Base-by-base conservation (phyloP, 2,797 vertebrate genomes). In the Myotis planiceps region DNA sequence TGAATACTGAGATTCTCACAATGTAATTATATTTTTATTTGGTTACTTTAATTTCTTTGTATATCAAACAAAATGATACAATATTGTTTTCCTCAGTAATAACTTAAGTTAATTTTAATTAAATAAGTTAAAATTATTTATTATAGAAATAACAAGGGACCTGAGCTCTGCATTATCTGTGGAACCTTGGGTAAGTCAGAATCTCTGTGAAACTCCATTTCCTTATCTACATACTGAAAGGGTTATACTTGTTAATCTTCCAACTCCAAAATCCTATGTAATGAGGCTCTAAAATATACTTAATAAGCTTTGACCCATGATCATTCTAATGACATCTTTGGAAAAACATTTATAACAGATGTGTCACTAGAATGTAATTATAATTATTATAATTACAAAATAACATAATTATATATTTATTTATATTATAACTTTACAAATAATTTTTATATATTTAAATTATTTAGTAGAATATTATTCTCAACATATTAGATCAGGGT, bases 41-140 rank as follows among this genome's bases (percentile, higher is more conserved):
- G 15, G 63, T 80, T 51, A 49, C 25, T 75, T 87, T 47, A 49
- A 83, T 53, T 15, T 75, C 90, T 39, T 47, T 79, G 18, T 72
- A 27, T 49, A 37, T 69, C 74, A 90, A 72, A 29, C 8, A 91
- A 75, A 58, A 53, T 89, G n/a, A 82, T 55, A 82, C 6, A 95
- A 92, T 76, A 76, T 2, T 19, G 34, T 51, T 92, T 93, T 8
- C 51, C 51, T 95, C n/a, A 65, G 47, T 85, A 81, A 88, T 32
- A 47, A 78, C 14, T 94, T 68, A 81, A 92, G 75, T 27, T 76
- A 92, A 92, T 78, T 94, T 92, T 89, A 93, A 89, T 76, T 89
- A 79, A 71, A 63, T 55, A 91, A 91, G 5, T 60, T 90, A 82
- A 96, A 90, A 95, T 55, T 81, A 90, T 71, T 45, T 55, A 68